Conservation (phyloP, 1,140 invertebrate species). For the Bilobella aurantiaca region DNA sequence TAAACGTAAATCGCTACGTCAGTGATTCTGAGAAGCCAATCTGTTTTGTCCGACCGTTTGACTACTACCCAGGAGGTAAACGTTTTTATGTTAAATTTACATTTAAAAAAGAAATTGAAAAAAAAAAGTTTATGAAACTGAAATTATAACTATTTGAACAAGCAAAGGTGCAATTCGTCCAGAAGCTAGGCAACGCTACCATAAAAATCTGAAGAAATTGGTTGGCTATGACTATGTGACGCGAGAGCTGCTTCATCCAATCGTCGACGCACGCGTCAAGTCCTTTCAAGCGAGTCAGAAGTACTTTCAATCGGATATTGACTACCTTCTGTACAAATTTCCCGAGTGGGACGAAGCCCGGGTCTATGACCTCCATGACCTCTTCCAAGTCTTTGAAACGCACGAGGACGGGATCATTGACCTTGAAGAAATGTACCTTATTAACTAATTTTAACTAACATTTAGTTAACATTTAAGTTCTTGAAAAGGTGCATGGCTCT, state of each 20-base stretch:
- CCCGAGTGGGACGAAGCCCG: constrained; percentile 24
- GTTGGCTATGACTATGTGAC: constrained; percentile 4
- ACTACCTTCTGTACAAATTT: constrained; percentile 24
- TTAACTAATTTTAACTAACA: neutral
- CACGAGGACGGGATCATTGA: constrained; percentile 34
- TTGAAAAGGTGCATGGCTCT: constrained; percentile 27
- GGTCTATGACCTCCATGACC: constrained; percentile 29
- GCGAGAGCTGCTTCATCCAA: constrained; percentile 17
- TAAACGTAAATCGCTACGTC: neutral
- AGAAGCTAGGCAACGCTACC: neutral
- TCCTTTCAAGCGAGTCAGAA: constrained; percentile 25
- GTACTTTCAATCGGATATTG: constrained; percentile 24
- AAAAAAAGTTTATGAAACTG: no score
- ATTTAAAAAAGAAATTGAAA: no score
- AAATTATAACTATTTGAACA: no score
- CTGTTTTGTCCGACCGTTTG: neutral
- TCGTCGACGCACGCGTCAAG: constrained; percentile 24
- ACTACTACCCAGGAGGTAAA: neutral
- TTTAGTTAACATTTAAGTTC: neutral
- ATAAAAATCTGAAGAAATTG: neutral
- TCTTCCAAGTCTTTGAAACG: constrained; percentile 33
- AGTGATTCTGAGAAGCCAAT: neutral
- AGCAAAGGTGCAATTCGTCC: neutral
- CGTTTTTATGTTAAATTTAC: neutral
- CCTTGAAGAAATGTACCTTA: constrained; percentile 30